Base-by-base conservation (phyloP, 2,888 invertebrate genomes). In the Diaprepes abbreviatus region DNA sequence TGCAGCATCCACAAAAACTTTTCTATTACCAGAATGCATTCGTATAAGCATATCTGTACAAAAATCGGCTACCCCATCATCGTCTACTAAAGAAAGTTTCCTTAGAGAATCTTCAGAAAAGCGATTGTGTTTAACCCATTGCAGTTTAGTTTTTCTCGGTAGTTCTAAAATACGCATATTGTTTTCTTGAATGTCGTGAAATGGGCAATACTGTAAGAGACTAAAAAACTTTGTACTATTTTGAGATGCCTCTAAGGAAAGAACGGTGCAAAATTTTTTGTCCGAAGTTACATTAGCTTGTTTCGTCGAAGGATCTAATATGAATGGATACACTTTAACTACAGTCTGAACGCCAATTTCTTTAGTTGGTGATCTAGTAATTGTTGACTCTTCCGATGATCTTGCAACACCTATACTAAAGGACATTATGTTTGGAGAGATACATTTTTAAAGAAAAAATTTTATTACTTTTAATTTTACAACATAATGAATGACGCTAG, bases 291-390 rank as follows among this genome's bases (percentile, higher is more conserved):
- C 67, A 9, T 52, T 57, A 10, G 78, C 74, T 14, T 59, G 16
- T 6, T 58, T 43, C 17, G 45, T 52, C n/a, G 40, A 7, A 10
- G 70, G 21, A 10, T 75, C 74, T 33, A 78, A 52, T 10, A 74
- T 40, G 33, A 75, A 72, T 9, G 76, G 76, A 58, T 72, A 73
- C 6, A 76, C 75, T 66, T 72, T 71, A 21, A 79, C 74, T 31
- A 79, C 71, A 1, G 79, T 79, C 66, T 79, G 79, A 1, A 73
- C 72, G 43, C 65, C 72, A 31, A 72, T 69, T 57, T 77, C 70
- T 45, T 69, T 66, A 10, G 7, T 50, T 19, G 1, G 4, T 19
- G n/a, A 28, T 2, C 9, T 9, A 31, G 48, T 2, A 7, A 16
- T 9, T 3, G 14, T 2, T 12, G 48, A 16, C 14, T 43, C 24